Conservation (phyloP, 2,888 invertebrate genomes). For the Hirudinaria manillensis region DNA sequence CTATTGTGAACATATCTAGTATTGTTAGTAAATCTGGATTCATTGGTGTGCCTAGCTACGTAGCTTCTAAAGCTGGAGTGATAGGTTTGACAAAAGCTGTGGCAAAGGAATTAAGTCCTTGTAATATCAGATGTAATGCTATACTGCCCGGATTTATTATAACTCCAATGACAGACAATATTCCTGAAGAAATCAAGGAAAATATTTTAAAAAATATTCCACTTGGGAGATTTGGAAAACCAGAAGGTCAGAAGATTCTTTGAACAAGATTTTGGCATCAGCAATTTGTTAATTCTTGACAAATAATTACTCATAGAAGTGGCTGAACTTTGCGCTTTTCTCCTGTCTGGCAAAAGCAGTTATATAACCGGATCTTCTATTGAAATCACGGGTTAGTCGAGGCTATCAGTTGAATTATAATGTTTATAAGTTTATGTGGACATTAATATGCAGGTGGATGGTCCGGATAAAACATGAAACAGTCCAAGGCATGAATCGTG, state of each 20-base stretch:
- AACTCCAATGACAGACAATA: constrained; percentile 14
- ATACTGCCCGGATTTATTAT: constrained; percentile 12
- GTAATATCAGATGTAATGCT: constrained; percentile 19
- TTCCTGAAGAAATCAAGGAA: neutral
- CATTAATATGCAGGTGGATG: neutral
- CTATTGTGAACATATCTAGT: constrained; percentile 23
- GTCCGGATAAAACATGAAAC: no score
- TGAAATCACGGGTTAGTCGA: constrained; percentile 12
- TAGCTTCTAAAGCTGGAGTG: constrained; percentile 26
- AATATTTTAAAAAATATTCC: neutral
- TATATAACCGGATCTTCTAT: constrained; percentile 19
- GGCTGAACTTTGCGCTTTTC: constrained; percentile 4
- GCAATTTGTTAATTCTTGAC: neutral
- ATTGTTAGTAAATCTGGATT: constrained; percentile 11
- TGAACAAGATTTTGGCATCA: neutral
- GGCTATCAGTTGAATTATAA: neutral
- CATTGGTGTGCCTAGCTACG: neutral
- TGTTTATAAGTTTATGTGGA: neutral
- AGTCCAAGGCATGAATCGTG: no score
- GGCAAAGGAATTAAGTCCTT: constrained; percentile 1
- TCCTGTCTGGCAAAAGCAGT: constrained; percentile 10
- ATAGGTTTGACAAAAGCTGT: constrained; percentile 14
- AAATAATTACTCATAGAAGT: constrained; percentile 10
- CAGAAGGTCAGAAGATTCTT: constrained; percentile 11
- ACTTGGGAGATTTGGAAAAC: constrained; percentile 12